A percentile compares a stretch with the other conserved stretches of the same genome.
These are phyloP conservation scores for Zelleria hepariella DNA, from an alignment of 2,888 invertebrate species.

Conservation along the genomic window DNA sequence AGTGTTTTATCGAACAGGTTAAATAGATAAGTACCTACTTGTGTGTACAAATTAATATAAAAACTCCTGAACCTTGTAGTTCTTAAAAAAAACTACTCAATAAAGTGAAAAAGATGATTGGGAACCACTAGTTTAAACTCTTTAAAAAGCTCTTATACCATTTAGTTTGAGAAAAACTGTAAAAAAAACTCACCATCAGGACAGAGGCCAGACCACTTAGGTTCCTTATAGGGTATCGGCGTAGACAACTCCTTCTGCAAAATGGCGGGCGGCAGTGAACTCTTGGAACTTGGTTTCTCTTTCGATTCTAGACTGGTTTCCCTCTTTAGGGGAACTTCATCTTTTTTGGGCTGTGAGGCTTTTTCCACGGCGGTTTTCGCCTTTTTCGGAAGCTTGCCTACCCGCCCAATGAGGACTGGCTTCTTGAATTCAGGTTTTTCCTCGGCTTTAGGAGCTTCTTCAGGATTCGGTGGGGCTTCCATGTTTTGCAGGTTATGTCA, in stretches of 20 bases:
- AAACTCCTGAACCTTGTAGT: too few relatives aligned
- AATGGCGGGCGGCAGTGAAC: slow-evolving; percentile 35
- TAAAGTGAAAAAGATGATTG: too few relatives aligned
- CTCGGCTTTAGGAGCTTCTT: slow-evolving; percentile 15
- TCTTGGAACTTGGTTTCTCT: slow-evolving; percentile 20
- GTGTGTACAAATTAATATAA: too few relatives aligned
- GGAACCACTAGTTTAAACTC: too few relatives aligned
- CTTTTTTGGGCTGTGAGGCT: slow-evolving; percentile 12
- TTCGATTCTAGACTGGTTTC: slow-evolving; percentile 15
- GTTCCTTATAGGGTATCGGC: slow-evolving; percentile 80
- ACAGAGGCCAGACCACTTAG: slow-evolving; percentile 84
- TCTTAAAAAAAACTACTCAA: too few relatives aligned
- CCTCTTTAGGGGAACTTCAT: slow-evolving; percentile 22
- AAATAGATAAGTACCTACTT: too few relatives aligned
- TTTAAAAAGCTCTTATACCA: too few relatives aligned
- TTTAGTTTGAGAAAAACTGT: too few relatives aligned
- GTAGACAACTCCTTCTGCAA: slow-evolving; percentile 44
- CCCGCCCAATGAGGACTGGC: slow-evolving; percentile 64
- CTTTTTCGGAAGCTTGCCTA: slow-evolving; percentile 67
- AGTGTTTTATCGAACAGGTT: too few relatives aligned
- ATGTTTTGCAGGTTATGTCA: slow-evolving; percentile 1
- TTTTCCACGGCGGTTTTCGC: slow-evolving; percentile 18
- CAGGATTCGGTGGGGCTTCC: slow-evolving; percentile 19
- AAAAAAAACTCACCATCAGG: slow-evolving; percentile 46
- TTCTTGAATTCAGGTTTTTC: slow-evolving; percentile 59